Conservation (phyloP, 2,888 invertebrate genomes). For the Chymomyza amoena region DNA sequence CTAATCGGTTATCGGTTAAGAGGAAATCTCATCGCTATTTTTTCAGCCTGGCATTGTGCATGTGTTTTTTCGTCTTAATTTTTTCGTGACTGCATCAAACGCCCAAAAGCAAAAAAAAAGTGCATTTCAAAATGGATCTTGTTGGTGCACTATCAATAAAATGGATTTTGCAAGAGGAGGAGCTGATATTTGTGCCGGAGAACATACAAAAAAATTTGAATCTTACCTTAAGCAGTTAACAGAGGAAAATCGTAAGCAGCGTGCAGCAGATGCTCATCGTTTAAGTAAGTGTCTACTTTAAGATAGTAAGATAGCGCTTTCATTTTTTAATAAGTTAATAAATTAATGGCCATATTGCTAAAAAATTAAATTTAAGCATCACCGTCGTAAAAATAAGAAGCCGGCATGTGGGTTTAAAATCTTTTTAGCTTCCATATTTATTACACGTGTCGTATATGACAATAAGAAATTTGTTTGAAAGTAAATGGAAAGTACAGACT, state of each 20-base stretch:
- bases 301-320: neutral
- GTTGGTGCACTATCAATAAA: slow-evolving; percentile 46
- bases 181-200: slow-evolving; percentile 47
- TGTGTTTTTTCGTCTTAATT: no score
- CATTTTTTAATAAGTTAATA: neutral
- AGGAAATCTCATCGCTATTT: no score
- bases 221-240: slow-evolving; percentile 44
- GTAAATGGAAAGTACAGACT: no score
- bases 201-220: slow-evolving; percentile 44
- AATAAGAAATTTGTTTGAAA: no score
- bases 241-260: slow-evolving; percentile 46
- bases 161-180: slow-evolving; percentile 44
- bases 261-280: slow-evolving; percentile 38
- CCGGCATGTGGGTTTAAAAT: slow-evolving; percentile 28
- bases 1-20: no score
- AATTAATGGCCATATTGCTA: neutral
- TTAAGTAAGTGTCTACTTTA: slow-evolving; percentile 39
- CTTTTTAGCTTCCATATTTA: no score
- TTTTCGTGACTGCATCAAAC: neutral
- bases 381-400: neutral
- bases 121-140: slow-evolving; percentile 40
- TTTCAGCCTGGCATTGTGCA: no score
- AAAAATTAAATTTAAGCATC: neutral
- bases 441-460: no score
- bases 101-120: neutral